Evolutionary conservation across 30 jellyfish, hydroid and myxozoan species (phyloP).

Genomic region (Mastigias papua): DNA sequence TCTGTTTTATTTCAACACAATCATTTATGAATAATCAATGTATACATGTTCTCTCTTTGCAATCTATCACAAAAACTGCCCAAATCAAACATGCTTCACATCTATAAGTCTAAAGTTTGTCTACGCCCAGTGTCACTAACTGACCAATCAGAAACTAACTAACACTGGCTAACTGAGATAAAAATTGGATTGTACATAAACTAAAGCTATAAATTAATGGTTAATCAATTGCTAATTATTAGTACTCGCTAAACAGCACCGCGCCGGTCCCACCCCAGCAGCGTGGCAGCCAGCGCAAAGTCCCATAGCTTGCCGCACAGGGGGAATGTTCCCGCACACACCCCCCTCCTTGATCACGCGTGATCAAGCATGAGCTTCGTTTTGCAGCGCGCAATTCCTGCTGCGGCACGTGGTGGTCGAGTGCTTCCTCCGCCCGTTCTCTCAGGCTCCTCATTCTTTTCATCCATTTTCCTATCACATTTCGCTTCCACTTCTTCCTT

Average conservation of each 20-base stretch:
- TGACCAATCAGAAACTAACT: neutral
- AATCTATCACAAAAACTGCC: neutral
- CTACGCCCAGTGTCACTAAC: neutral
- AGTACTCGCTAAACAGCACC: neutral
- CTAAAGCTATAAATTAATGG: neutral
- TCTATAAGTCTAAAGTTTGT: neutral
- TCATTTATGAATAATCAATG: neutral
- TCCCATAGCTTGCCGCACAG: neutral
- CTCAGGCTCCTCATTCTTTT: neutral
- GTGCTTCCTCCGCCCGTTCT: constrained; percentile 13
- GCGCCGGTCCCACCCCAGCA: neutral
- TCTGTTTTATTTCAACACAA: neutral
- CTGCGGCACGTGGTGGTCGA: constrained; percentile 52
- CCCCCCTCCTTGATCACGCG: constrained; percentile 70
- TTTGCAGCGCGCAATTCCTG: constrained; percentile 46
- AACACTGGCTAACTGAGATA: neutral
- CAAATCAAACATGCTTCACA: neutral
- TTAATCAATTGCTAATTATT: neutral
- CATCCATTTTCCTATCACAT: constrained; percentile 2
- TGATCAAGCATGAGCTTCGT: constrained; percentile 61
- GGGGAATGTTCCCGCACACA: constrained; percentile 4
- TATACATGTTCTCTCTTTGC: too few species aligned
- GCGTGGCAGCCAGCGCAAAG: neutral
- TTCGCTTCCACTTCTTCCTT: constrained; percentile 29
- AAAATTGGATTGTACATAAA: neutral